Base-by-base conservation (phyloP, 2,888 invertebrate genomes). In the Noctua janthe region DNA sequence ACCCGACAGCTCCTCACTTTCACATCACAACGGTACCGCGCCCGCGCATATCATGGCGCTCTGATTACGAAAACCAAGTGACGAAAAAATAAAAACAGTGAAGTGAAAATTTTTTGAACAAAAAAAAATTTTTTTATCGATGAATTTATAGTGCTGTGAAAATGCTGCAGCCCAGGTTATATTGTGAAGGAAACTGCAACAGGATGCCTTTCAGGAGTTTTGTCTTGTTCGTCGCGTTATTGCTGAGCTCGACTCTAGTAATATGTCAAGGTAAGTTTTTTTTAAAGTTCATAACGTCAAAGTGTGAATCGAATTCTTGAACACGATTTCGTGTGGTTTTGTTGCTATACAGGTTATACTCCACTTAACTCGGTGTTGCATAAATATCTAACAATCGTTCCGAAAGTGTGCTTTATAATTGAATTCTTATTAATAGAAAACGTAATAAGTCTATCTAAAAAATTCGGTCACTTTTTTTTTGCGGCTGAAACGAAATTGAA, bases 131-230 rank as follows among this genome's bases (percentile, higher is more conserved):
- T 87, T 91, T 91, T 90, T 72, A 69, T 91, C 91, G 92, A 92
- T 92, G 94, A 92, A 91, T 94, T 89, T 86, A 64, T 88, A 86
- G 90, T 89, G 89, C 82, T 83, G 89, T 90, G 91, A 91, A 92
- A 92, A 96, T 96, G 97, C 95, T 96, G 76, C 96, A 96, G 92
- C 96, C 96, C 71, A 96, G 96, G 94, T 94, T 95, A 93, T 91
- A 91, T 91, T 93, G 95, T 96, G 94, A 90, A 89, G 89, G 94
- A 92, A 89, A 90, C 92, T 93, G 92, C 92, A 88, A 43, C 78
- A 85, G 91, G 92, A 92, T 92, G 90, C 85, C 83, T 86, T 86
- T 86, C 87, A 92, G 92, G 92, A 92, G 92, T 90, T 90, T 91
- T 86, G 85, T 93, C 87, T 91, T 92, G 89, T 87, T 92, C 90